Conservation (phyloP, 2,113 vertebrate genomes). For the Hydropotes inermis region DNA sequence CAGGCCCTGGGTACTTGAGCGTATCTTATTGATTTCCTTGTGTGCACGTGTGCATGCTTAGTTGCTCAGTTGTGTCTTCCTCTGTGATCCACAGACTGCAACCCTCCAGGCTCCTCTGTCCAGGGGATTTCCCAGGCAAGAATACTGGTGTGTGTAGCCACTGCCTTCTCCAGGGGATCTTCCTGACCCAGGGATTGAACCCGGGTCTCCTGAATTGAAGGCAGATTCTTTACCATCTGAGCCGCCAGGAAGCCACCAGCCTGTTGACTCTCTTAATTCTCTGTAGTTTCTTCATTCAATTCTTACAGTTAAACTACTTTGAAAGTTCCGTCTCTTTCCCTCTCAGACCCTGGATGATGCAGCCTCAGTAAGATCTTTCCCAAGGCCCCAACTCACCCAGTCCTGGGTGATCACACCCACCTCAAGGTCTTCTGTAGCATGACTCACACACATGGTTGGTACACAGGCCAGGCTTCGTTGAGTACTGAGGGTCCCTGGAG, state of each 20-base stretch:
- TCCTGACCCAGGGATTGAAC: background rate
- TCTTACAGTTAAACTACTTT: background rate
- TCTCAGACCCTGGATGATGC: background rate
- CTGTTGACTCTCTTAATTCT: background rate
- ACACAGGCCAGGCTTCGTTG: background rate
- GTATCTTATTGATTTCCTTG: background rate
- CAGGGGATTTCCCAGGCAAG: background rate
- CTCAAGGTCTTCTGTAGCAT: background rate
- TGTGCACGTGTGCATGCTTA: fast-evolving
- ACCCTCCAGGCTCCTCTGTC: background rate
- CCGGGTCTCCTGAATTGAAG: background rate
- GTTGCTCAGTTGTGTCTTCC: background rate
- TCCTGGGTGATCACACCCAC: background rate
- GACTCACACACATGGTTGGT: background rate
- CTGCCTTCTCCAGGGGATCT: background rate
- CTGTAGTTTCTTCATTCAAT: background rate
- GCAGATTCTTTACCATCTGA: background rate
- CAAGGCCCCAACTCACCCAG: background rate
- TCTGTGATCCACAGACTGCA: background rate
- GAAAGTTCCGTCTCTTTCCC: background rate
- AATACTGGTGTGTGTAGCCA: background rate
- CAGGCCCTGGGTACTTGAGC: background rate
- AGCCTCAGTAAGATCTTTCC: background rate
- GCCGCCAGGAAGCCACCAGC: background rate
- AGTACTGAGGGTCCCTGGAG: background rate